Base-by-base conservation (phyloP, 1,140 invertebrate species). In the Stegodyphus mimosarum region DNA sequence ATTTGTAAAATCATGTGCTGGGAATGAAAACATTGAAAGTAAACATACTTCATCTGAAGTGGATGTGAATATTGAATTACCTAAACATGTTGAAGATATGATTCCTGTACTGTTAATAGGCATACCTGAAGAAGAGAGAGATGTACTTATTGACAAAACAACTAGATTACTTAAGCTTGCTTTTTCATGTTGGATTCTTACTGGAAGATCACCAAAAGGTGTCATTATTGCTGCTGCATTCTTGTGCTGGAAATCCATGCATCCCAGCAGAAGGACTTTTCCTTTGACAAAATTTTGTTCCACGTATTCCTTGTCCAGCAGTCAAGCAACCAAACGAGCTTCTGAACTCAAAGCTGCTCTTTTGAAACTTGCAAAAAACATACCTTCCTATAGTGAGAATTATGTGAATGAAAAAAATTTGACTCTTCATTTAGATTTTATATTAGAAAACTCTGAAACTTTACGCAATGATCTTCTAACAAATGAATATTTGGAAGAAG, bases 231-330 rank as follows among this genome's bases (percentile, higher is more conserved):
- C 79, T 52, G 53, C 70, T 52, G 53, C 70, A 11, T 83, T 60
- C 51, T 33, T 83, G 13, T 83, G 79, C 18, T 83, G 79, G 79
- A 83, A 66, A 48, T 66, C 53, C 18, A 83, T 83, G 70, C n/a
- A 64, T 51, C 55, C 70, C n/a, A 17, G 7, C 7, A 9, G 15
- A 7, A 18, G 64, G 33, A 70, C 48, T 70, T 4, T 64, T 7
- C 13, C 53, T 66, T 49, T 83, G 5, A 49, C 10, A 7, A 49
- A 60, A 52, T 83, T 83, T 33, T 83, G 79, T 64, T 15, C n/a
- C n/a, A 33, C 66, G 6, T 66, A 48, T 48, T 73, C 69, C 17
- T 33, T 83, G n/a, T 13, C 7, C 4, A n/a, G 49, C 5, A 17
- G 4, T 11, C 72, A 64, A 73, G 70, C 55, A 18, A 6, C 13